Base-by-base conservation (phyloP, 2,113 vertebrate species). In the Bubalus kerabau region DNA sequence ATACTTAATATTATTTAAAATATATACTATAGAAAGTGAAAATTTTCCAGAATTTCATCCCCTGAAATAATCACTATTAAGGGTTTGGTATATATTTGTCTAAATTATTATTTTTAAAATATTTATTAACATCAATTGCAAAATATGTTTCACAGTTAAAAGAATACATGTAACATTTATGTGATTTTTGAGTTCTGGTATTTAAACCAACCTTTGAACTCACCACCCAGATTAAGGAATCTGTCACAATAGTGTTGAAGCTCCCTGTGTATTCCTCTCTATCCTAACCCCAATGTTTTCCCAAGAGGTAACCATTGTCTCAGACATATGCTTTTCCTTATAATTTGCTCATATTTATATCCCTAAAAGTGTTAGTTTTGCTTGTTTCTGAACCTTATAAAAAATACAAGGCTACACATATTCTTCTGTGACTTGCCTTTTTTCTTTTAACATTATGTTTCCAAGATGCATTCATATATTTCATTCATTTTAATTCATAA, bases 71-170 rank as follows among this genome's bases (percentile, higher is more conserved):
- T 81, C 14, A 64, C 46, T 91, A 17, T 93, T 60, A 94, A 87
- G 40, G 5, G 4, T 95, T 91, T 87, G 26, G 32, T 92, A 30
- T 86, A 50, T 71, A 82, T 95, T 86, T 78, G 57, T 74, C 19
- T 87, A 93, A 96, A 94, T 91, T 90, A 71, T 26, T 87, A 19
- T 62, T 86, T 48, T 32, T 10, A 88, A 95, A 94, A 76, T 88
- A 71, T 59, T 88, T 85, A 46, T 74, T 52, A 76, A 50, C 32
- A 60, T 62, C 94, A 87, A 62, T 92, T 95, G 24, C 6, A 52
- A 90, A 97, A 10, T 67, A 21, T 19, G 8, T 87, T 93, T 92
- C 57, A 87, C 12, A 95, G 81, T 13, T 12, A 43, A 87, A 90
- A 87, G 9, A 78, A 30, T 87, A 48, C 21, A 30, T 81, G 7